Evolutionary conservation across 1,140 invertebrate species (phyloP), one percentile per base, ranked within the genome.

Genomic region (Monochamus saltuarius): DNA sequence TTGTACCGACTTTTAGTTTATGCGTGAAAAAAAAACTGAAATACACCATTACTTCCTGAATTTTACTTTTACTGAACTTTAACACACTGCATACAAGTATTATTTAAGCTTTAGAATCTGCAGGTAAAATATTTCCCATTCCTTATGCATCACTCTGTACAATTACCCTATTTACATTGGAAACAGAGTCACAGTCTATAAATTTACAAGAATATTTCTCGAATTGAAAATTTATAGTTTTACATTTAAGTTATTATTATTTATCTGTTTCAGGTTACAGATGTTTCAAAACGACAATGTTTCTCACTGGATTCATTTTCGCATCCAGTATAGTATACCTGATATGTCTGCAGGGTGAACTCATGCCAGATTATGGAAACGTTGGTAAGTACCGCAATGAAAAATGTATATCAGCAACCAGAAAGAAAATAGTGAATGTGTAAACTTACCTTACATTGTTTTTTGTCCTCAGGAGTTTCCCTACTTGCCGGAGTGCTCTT

Each of bases 211-310:
- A 11, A 10, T 22, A n/a, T 17, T 11, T 40, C 19, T 17, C 11
- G 1, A 40, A 40, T 0, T 11, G 17, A 40, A 7, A 11, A 43
- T 40, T 7, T 8, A 29, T 45, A 22, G 16, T 13, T 17, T 38
- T 60, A 50, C 35, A n/a, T n/a, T n/a, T n/a, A n/a, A n/a, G n/a
- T n/a, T n/a, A n/a, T n/a, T n/a, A n/a, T n/a, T n/a, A n/a, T 42
- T 59, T 64, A 67, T 75, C 73, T 61, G n/a, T 87, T 85, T 43
- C 81, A 91, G 90, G 92, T 51, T 95, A 94, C 76, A 83, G 91
- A 49, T 94, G 89, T 76, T 92, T 94, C 75, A 92, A 93, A 75
- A 90, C 90, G 2, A 86, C 90, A n/a, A 91, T 93, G 85, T 94
- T 94, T 74, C 80, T 94, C 22, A 94, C 90, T 19, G 92, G 92